A percentile compares a stretch with the other conserved stretches of the same genome.
Conservation (phyloP, 2,797 vertebrate genomes). For the Acanthopagrus latus region DNA sequence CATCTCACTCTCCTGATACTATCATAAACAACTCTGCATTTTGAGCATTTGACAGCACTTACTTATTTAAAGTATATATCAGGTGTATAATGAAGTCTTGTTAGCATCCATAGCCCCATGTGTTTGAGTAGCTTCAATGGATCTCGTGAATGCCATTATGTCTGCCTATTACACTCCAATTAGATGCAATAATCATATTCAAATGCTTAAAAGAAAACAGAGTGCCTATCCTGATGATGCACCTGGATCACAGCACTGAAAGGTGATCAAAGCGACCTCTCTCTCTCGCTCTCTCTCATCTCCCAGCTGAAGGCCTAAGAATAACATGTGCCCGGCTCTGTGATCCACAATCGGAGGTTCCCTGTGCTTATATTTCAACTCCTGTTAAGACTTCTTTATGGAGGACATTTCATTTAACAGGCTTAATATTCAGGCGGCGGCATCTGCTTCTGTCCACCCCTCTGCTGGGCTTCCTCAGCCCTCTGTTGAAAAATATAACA, state of each 20-base stretch:
- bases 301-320: conserved; percentile 33
- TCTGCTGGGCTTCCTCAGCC: conserved; percentile 56
- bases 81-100: conserved; percentile 17
- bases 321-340: conserved; percentile 28
- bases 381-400: conserved; percentile 67
- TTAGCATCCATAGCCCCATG: conserved; percentile 9
- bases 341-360: conserved; percentile 49
- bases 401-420: conserved; percentile 76
- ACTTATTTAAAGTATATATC: background rate
- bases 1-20: conserved; percentile 19
- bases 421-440: conserved; percentile 70
- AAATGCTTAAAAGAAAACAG: conserved; percentile 29
- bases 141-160: conserved; percentile 1
- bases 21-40: conserved; percentile 9
- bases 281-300: conserved; percentile 42
- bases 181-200: conserved; percentile 39
- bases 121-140: conserved; percentile 32
- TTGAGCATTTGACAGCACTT: background rate
- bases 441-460: conserved; percentile 78
- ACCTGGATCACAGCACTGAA: conserved; percentile 48
- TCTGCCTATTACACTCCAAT: conserved; percentile 34
- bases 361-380: conserved; percentile 65
- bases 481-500: conserved; percentile 75
- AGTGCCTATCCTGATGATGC: conserved; percentile 42
- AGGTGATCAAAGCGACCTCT: conserved; percentile 50